A percentile compares a stretch with the other conserved stretches of the same genome.
Conservation (phyloP, 2,113 vertebrate genomes). For the Hyperopisus bebe region DNA sequence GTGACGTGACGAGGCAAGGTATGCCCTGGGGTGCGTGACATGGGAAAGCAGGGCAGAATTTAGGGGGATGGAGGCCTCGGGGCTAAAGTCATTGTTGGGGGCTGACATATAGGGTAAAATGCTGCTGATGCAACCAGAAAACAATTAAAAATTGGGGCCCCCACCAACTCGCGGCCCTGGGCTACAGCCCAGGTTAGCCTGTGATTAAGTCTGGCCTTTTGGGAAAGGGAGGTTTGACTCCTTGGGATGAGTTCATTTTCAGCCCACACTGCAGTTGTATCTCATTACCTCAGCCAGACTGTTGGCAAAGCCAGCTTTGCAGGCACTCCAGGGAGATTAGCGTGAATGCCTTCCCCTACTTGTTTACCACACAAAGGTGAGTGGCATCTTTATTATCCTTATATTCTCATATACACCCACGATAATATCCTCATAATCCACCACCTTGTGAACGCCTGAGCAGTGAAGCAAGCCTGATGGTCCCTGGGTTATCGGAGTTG, state of each 20-base stretch:
- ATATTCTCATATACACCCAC: not conserved
- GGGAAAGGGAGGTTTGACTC: not conserved
- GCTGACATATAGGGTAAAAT: not conserved
- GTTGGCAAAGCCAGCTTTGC: not conserved
- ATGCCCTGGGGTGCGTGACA: not conserved
- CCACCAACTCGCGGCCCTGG: not conserved
- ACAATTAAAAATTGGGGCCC: not conserved
- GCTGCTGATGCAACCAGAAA: not conserved
- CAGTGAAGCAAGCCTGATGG: not conserved
- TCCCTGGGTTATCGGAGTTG: not conserved
- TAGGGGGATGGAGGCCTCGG: not conserved
- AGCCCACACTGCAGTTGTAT: not conserved
- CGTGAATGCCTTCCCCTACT: not conserved
- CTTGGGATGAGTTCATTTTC: not conserved
- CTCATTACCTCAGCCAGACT: not conserved
- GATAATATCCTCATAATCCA: not conserved
- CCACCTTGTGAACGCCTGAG: not conserved
- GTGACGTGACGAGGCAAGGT: not conserved
- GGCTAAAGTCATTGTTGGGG: not conserved
- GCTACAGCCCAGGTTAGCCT: not conserved
- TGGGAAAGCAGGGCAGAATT: not conserved
- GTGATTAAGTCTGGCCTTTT: not conserved
- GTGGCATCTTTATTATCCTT: not conserved
- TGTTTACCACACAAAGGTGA: not conserved
- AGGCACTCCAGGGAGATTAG: not conserved